Percentiles rank a stretch among this genome's conserved stretches.
These are phyloP conservation scores for Lethrus apterus DNA, from an alignment of 1,140 invertebrate species.

Conservation along the genomic window DNA sequence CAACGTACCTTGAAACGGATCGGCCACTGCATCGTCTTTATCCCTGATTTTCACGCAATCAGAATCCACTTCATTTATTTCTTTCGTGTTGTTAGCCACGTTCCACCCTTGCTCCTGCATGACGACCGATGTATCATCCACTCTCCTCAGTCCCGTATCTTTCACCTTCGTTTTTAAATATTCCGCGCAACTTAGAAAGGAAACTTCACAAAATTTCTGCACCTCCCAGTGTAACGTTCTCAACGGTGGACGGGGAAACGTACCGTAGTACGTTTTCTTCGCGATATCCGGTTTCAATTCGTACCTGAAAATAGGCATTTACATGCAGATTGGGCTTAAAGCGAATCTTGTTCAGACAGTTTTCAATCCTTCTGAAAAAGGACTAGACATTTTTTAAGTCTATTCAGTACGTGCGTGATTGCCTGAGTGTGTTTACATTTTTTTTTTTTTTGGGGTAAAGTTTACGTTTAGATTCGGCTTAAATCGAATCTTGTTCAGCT, in stretches of 20 bases:
- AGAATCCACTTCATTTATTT: slow-evolving; percentile 40
- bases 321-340: too few relatives aligned
- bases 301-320: too few relatives aligned
- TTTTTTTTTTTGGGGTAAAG: too few relatives aligned
- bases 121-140: slow-evolving; percentile 45
- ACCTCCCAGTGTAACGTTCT: slow-evolving; percentile 54
- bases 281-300: slow-evolving; percentile 29
- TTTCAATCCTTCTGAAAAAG: too few relatives aligned
- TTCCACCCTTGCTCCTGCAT: slow-evolving; percentile 44
- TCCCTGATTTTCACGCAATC: slow-evolving; percentile 44
- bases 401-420: too few relatives aligned
- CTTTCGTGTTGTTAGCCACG: slow-evolving; percentile 30
- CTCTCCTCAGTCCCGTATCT: slow-evolving; percentile 38
- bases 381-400: too few relatives aligned
- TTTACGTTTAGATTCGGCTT: too few relatives aligned
- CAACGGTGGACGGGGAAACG: slow-evolving; percentile 50
- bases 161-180: slow-evolving; percentile 46
- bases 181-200: slow-evolving; percentile 48
- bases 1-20: slow-evolving; percentile 47
- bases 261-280: slow-evolving; percentile 35
- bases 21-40: slow-evolving; percentile 40
- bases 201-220: slow-evolving; percentile 45
- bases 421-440: too few relatives aligned
- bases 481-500: too few relatives aligned
- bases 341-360: too few relatives aligned